Evolutionary conservation across 2,113 vertebrate species (phyloP), one percentile per base, ranked within the genome.

Genomic region (Cyprinodon brontotheroides): DNA sequence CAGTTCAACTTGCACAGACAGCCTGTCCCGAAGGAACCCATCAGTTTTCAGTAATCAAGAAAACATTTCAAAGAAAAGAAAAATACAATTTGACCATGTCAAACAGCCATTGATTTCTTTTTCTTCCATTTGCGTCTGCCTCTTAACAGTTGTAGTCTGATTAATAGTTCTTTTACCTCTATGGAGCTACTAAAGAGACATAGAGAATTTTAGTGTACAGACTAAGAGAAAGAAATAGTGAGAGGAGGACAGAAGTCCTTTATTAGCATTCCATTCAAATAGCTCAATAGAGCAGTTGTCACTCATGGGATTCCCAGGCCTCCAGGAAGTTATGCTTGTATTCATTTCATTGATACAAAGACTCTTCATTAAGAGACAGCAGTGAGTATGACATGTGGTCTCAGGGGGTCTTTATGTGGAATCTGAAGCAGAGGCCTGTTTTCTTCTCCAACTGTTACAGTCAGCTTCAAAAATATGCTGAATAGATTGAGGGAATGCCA

Each of bases 41-140:
- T 75, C 84, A 75, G 91, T 92, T 92, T 90, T 93, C 93, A 92
- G 89, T 86, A 93, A 92, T 93, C 88, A 92, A 89, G 89, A 84
- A 90, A 92, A 92, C 92, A 83, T 89, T 81, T 91, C 77, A 89
- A 86, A 91, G 80, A 81, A 29, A 29, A 29, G 29, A 29, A 29
- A 29, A 29, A 29, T 29, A 29, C 29, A 29, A 29, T 29, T 72
- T 82, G 86, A 86, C 81, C 8, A 82, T 81, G 75, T 87, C 68
- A 86, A 87, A 86, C 83, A 83, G 61, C 77, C 73, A 78, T 75
- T 89, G 82, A 89, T 73, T 78, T 86, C 69, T 78, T 70, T 78
- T 81, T 60, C 78, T 73, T 78, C 85, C 69, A 78, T 70, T 78
- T 81, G 62, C 78, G 84, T 85, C 68, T 78, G 70, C 75, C 73